These are phyloP conservation scores for Tryphoninae sp. DNA, from an alignment of 2,888 invertebrate species.

Conservation along the genomic window DNA sequence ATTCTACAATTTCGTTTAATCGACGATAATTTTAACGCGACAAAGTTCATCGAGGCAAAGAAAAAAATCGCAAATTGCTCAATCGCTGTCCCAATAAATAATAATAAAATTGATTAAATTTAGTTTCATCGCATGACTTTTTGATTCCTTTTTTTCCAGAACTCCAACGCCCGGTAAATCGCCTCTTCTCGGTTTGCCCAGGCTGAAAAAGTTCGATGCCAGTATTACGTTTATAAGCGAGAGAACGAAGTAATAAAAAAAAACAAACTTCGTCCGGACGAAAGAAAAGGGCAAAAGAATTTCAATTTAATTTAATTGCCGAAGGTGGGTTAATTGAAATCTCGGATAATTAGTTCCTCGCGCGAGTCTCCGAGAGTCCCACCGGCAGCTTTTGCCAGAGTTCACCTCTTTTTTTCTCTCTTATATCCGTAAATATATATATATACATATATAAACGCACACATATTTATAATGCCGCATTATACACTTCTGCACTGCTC, in stretches of 20 bases:
- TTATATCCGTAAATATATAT: background rate
- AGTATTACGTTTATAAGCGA: conserved; percentile 11
- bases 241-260: conserved; percentile 16
- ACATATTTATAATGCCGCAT: conserved; percentile 46
- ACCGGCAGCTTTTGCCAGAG: conserved; percentile 46
- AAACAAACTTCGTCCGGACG: conserved; percentile 24
- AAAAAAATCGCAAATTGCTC: no score
- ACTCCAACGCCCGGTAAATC: no score
- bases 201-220: no score
- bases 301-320: conserved; percentile 74
- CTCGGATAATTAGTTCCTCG: conserved; percentile 70
- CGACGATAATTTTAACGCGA: background rate
- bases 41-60: no score
- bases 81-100: no score
- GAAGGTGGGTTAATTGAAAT: conserved; percentile 74
- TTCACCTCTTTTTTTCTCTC: conserved; percentile 17
- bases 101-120: no score
- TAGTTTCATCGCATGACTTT: no score
- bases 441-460: conserved; percentile 28
- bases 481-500: conserved; percentile 44
- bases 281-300: conserved; percentile 66
- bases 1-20: conserved; percentile 15
- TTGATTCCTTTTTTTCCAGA: no score
- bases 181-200: no score
- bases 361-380: conserved; percentile 31